Base-by-base conservation (phyloP, 1,140 invertebrate species). In the Panagrolaimus sp. region DNA sequence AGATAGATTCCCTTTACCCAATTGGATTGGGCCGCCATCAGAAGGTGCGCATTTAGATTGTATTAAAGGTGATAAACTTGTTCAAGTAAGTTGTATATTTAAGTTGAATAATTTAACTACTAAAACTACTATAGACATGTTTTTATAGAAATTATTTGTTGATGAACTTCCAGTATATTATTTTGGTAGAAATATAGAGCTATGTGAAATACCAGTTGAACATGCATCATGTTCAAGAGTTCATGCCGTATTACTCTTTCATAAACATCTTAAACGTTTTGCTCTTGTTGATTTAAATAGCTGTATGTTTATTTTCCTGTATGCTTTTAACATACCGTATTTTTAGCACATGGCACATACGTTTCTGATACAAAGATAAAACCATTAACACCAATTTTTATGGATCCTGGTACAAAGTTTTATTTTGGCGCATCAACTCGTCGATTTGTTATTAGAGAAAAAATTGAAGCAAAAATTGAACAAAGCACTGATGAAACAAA, bases 271-370 rank as follows among this genome's bases (percentile, higher is more conserved):
- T 4, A 25, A 20, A 1, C 51, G 51, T 2, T 57, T 57, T 16
- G 51, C 51, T n/a, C 51, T 57, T 11, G 27, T 57, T 20, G 51
- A 57, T 25, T 57, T 57, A 27, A 27, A 16, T 3, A 57, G 51
- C 27, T 57, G 51, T 57, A 57, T 20, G 51, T 57, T 57, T 57
- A 11, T 0, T 57, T 25, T 57, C 13, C 11, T 57, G 13, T 57
- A 0, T 25, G n/a, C 1, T 8, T 20, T 23, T 14, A 14, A 11
- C n/a, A 4, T 57, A 20, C 8, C 27, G 20, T 25, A n/a, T 57
- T 57, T 57, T n/a, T 27, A 57, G 51, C 51, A 1, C 51, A 57
- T 57, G 51, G 51, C 11, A 57, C 51, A 11, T 57, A 25, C n/a
- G 51, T 57, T 16, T 25, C 20, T 57, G 51, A 57, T 11, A 57